Evolutionary conservation across 2,888 invertebrate species (phyloP), one percentile per base, ranked within the genome.

Genomic region (Metacarcinus magister): DNA sequence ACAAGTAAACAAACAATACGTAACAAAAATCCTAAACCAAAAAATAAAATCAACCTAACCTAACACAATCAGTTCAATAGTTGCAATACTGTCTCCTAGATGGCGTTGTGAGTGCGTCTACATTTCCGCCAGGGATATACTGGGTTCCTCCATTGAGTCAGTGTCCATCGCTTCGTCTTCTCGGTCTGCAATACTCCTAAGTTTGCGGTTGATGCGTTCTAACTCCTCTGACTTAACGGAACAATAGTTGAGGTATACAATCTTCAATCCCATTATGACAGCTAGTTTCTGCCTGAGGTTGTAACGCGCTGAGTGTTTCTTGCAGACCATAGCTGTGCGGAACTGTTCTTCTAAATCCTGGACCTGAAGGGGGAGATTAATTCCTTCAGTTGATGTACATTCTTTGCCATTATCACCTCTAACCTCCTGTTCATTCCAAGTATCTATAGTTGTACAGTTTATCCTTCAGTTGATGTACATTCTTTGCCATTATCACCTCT

Each of bases 231-330:
- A 93, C 32, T 96, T 96, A 1, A 91, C 96, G 5, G 96, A 93
- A 28, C 96, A 96, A n/a, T 96, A 96, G 54, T 96, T 96, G 23
- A 96, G 91, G 93, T 96, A 96, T 10, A 96, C 96, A 89, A 96
- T 96, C 43, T 96, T 96, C 39, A 96, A 91, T 10, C 96, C 96
- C 96, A 96, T 96, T 23, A 96, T 95, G 13, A 96, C 96, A 0
- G 96, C 95, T 28, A 96, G 93, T 44, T 96, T 96, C 91, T 96
- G 96, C 16, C 96, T 89, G 32, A 96, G 94, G 67, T 96, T 96
- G 91, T 96, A 96, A 16, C 96, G 90, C 0, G 96, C 96, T 10
- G 96, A 96, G 54, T 96, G 96, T 92, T 96, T 96, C 54, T 96
- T 96, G 82, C 93, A 92, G 75, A 60, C 94, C 28, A 96, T 95